These are phyloP conservation scores for Camelus dromedarius DNA, from an alignment of 2,113 vertebrate species.

Conservation along the genomic window DNA sequence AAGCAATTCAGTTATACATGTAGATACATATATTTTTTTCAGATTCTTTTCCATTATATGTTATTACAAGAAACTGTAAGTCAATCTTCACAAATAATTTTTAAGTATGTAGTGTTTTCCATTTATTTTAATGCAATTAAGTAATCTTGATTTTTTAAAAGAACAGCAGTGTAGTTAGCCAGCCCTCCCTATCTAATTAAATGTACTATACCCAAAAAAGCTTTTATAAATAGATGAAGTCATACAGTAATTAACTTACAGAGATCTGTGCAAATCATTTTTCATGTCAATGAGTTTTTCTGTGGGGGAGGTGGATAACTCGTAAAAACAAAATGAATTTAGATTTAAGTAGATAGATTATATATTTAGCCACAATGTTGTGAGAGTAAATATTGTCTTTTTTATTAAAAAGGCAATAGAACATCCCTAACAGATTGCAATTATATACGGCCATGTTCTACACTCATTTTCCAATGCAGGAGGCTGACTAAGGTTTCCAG, in stretches of 20 bases:
- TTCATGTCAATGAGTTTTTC: not conserved
- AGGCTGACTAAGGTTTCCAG: not conserved
- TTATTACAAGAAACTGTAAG: not conserved
- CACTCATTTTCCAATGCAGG: not conserved
- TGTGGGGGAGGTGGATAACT: too few relatives aligned
- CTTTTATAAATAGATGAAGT: not conserved
- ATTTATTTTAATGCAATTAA: not conserved
- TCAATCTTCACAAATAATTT: not conserved
- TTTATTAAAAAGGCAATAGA: not conserved
- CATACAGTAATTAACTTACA: not conserved
- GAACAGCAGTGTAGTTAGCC: not conserved
- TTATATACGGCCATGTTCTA: fast-evolving
- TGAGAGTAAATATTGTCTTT: not conserved
- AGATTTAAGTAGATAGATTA: not conserved
- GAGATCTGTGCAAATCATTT: not conserved
- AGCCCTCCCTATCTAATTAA: not conserved
- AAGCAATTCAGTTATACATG: too few relatives aligned
- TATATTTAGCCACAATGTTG: not conserved
- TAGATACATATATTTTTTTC: too few relatives aligned
- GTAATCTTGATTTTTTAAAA: not conserved
- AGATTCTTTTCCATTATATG: too few relatives aligned
- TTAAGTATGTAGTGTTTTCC: not conserved
- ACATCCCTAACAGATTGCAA: not conserved
- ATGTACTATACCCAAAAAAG: not conserved
- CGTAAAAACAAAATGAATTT: not conserved